Conservation (phyloP, 30 jellyfish, hydroid and myxozoan species). For the Aurelia sp. region DNA sequence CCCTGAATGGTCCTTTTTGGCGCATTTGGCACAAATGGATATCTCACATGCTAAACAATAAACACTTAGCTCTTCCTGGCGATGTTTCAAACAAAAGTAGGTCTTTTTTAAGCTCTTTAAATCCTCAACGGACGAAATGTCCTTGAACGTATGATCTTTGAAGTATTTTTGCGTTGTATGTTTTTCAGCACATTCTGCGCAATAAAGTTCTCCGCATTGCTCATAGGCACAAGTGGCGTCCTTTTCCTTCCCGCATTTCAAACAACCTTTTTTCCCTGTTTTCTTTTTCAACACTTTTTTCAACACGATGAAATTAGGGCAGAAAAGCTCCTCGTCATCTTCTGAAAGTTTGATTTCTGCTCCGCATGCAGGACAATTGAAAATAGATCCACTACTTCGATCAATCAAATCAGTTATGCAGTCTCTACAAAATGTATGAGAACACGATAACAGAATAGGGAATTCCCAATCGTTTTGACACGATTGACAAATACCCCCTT, state of each 20-base stretch:
- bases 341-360: conserved; percentile 71
- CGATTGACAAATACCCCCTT: conserved; percentile 61
- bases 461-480: conserved; percentile 70
- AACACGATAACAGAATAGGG: conserved; percentile 88
- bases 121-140: conserved; percentile 60
- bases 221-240: conserved; percentile 75
- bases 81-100: conserved; percentile 88
- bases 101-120: conserved; percentile 42
- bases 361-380: conserved; percentile 86
- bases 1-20: conserved; percentile 73
- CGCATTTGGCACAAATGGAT: conserved; percentile 87
- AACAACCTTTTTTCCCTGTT: conserved; percentile 49
- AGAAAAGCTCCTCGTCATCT: conserved; percentile 93
- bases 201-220: conserved; percentile 80
- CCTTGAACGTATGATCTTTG: conserved; percentile 59
- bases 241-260: conserved; percentile 62
- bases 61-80: conserved; percentile 56
- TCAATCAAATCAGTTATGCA: conserved; percentile 91
- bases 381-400: conserved; percentile 60
- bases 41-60: conserved; percentile 82
- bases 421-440: conserved; percentile 96
- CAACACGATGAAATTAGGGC: conserved; percentile 91
- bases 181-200: conserved; percentile 78
- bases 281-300: conserved; percentile 30
- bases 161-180: conserved; percentile 66